These are phyloP conservation scores for Muntiacus muntjak DNA, from an alignment of 2,113 vertebrate species.

Conservation along the genomic window DNA sequence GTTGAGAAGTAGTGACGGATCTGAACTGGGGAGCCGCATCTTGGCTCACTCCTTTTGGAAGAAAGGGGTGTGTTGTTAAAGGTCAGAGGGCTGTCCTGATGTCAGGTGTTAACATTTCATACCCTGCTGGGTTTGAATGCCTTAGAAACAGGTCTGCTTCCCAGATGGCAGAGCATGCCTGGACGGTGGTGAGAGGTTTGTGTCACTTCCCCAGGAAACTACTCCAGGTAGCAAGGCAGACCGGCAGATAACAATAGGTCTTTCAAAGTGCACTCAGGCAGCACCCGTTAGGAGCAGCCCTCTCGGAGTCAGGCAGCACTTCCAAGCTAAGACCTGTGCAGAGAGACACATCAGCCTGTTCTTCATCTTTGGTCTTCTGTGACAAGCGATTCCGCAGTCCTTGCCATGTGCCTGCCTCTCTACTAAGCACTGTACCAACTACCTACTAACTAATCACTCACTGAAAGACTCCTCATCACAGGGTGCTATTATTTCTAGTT, in stretches of 20 bases:
- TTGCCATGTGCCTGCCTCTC: not conserved
- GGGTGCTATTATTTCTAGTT: not conserved
- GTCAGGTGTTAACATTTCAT: constrained; percentile 22
- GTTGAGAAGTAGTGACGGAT: not conserved
- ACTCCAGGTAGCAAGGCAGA: not conserved
- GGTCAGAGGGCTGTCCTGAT: constrained; percentile 26
- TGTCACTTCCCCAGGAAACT: not conserved
- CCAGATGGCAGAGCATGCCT: constrained; percentile 51
- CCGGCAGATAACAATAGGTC: not conserved
- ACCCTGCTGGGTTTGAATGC: not conserved
- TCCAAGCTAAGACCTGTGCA: not conserved
- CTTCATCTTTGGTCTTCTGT: not conserved
- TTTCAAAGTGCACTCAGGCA: constrained; percentile 19
- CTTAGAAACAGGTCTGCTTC: constrained; percentile 53
- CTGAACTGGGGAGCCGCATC: not conserved
- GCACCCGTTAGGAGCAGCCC: not conserved
- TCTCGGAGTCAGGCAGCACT: not conserved
- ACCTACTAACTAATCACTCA: not conserved
- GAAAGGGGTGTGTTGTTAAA: not conserved
- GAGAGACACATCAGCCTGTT: not conserved
- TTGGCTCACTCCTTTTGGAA: constrained; percentile 1
- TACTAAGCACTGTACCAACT: not conserved
- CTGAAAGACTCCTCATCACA: not conserved
- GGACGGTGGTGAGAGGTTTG: not conserved
- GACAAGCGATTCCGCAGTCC: not conserved